A percentile compares a stretch with the other conserved stretches of the same genome.
These are phyloP conservation scores for Bos indicus DNA, from an alignment of 2,113 vertebrate species.

Conservation along the genomic window DNA sequence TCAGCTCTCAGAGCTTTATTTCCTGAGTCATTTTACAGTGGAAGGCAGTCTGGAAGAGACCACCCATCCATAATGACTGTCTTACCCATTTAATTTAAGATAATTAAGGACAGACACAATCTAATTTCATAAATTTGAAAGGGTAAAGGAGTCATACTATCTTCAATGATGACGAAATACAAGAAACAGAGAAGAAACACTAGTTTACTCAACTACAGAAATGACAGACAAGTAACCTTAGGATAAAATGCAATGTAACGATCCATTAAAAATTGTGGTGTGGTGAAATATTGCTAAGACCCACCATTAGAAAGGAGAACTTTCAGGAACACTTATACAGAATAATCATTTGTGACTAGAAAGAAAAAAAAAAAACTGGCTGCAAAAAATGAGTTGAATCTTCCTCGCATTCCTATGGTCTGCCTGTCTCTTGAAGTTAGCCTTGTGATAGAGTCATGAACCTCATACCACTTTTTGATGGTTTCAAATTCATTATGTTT, in stretches of 20 bases:
- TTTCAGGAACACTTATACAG: background rate
- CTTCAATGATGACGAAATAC: background rate
- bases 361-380: background rate
- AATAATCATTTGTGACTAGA: background rate
- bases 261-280: background rate
- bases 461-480: background rate
- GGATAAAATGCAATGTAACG: background rate
- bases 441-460: background rate
- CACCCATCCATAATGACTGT: background rate
- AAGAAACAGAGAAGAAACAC: background rate
- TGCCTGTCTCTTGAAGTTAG: background rate
- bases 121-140: background rate
- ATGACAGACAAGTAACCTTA: background rate
- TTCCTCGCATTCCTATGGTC: background rate
- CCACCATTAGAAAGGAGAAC: background rate
- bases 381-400: rapidly evolving
- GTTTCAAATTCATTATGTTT: background rate
- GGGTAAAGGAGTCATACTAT: background rate
- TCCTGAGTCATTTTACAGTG: background rate
- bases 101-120: background rate
- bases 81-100: background rate
- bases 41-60: background rate
- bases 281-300: background rate
- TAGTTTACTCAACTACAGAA: background rate
- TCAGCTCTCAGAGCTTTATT: background rate